phyloP scores from a whole-genome alignment of 2,888 invertebrate species.

The Fragum fragum region DNA sequence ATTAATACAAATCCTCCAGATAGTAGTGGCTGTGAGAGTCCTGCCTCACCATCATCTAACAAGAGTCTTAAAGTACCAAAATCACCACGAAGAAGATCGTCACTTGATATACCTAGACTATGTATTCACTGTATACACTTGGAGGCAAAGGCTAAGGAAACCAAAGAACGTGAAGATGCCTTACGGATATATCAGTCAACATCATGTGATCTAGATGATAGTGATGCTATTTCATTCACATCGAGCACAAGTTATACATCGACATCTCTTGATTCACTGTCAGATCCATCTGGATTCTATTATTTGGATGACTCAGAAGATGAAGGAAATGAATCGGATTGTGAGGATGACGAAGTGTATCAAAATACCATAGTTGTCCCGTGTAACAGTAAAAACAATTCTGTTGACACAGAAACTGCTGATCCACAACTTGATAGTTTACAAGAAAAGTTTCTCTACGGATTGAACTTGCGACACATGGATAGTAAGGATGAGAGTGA shows the following conservation, averaged over 20 bases:
- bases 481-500: slow-evolving; percentile 60
- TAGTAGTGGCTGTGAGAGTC: slow-evolving; percentile 70
- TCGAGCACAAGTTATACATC: slow-evolving; percentile 70
- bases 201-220: slow-evolving; percentile 41
- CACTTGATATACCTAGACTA: slow-evolving; percentile 83
- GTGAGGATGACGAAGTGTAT: slow-evolving; percentile 59
- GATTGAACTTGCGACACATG: slow-evolving; percentile 56
- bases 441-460: slow-evolving; percentile 44
- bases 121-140: slow-evolving; percentile 84
- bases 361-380: neutral
- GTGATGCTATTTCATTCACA: slow-evolving; percentile 57
- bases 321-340: slow-evolving; percentile 62
- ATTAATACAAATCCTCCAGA: slow-evolving; percentile 75
- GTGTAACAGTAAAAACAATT: slow-evolving; percentile 3
- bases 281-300: slow-evolving; percentile 66
- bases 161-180: slow-evolving; percentile 48
- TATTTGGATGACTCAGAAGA: slow-evolving; percentile 66
- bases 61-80: slow-evolving; percentile 61
- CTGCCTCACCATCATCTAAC: slow-evolving; percentile 55
- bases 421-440: neutral
- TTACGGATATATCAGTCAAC: slow-evolving; percentile 47
- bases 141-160: slow-evolving; percentile 75
- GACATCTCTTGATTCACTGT: slow-evolving; percentile 62
- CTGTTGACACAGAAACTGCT: neutral
- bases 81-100: slow-evolving; percentile 72